Evolutionary conservation across 2,888 invertebrate species (phyloP).

Genomic region (Prosapia bicincta): DNA sequence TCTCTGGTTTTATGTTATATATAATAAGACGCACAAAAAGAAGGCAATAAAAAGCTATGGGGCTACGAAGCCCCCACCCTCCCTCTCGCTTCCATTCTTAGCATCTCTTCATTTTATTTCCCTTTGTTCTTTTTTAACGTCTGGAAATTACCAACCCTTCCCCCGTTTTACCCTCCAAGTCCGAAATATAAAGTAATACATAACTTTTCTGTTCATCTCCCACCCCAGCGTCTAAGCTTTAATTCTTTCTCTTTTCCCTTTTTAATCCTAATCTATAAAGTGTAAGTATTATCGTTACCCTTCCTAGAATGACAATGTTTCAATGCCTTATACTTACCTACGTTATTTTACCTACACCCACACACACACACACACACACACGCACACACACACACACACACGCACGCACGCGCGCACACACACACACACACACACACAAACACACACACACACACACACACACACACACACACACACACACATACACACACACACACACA

Average conservation of each 20-base stretch:
- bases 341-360: no score
- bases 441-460: no score
- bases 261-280: no score
- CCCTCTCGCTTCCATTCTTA: slow-evolving; percentile 9
- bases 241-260: neutral
- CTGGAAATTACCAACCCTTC: slow-evolving; percentile 33
- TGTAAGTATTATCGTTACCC: no score
- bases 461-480: no score
- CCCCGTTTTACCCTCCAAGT: slow-evolving; percentile 3
- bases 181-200: slow-evolving; percentile 27
- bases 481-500: no score
- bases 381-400: no score
- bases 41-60: slow-evolving; percentile 28
- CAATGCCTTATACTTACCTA: no score
- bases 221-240: neutral
- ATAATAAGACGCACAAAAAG: slow-evolving; percentile 34
- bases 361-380: no score
- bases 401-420: no score
- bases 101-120: slow-evolving; percentile 34
- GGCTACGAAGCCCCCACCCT: slow-evolving; percentile 11
- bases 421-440: no score
- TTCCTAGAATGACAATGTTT: no score
- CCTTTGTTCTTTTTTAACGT: slow-evolving; percentile 38
- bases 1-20: slow-evolving; percentile 36
- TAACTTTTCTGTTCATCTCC: slow-evolving; percentile 23